These are phyloP conservation scores for Eupeodes corollae DNA, from an alignment of 1,140 invertebrate genomes.

Conservation along the genomic window DNA sequence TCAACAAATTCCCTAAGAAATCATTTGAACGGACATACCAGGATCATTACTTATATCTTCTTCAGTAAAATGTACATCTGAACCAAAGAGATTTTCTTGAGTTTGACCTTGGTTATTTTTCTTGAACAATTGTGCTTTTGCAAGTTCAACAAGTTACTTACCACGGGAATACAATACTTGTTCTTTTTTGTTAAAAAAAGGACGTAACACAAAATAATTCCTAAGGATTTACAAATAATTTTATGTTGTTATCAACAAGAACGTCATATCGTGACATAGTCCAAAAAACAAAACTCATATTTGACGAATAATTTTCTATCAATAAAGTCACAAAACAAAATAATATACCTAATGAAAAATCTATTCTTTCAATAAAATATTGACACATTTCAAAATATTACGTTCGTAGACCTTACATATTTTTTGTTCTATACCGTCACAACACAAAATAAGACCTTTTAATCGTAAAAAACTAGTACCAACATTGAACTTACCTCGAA, in stretches of 20 bases:
- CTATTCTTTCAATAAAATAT: too few species aligned
- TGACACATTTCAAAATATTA: too few species aligned
- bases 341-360: too few species aligned
- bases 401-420: too few species aligned
- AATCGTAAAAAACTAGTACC: too few species aligned
- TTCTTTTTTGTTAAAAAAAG: background rate
- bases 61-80: too few species aligned
- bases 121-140: background rate
- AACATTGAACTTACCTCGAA: too few species aligned
- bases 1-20: too few species aligned
- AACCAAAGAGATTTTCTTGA: background rate
- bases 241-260: background rate
- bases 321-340: conserved; percentile 1
- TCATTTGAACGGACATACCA: too few species aligned
- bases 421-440: too few species aligned
- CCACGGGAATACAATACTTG: background rate
- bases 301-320: background rate
- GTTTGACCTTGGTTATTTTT: background rate
- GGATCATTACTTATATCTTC: too few species aligned
- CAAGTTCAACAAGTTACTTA: background rate
- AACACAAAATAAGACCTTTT: too few species aligned
- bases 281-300: background rate
- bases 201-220: background rate
- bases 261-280: background rate
- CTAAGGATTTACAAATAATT: background rate